Percentiles rank a stretch among this genome's conserved stretches.
Conservation (phyloP, 2,113 vertebrate species). For the Camarhynchus parvulus region DNA sequence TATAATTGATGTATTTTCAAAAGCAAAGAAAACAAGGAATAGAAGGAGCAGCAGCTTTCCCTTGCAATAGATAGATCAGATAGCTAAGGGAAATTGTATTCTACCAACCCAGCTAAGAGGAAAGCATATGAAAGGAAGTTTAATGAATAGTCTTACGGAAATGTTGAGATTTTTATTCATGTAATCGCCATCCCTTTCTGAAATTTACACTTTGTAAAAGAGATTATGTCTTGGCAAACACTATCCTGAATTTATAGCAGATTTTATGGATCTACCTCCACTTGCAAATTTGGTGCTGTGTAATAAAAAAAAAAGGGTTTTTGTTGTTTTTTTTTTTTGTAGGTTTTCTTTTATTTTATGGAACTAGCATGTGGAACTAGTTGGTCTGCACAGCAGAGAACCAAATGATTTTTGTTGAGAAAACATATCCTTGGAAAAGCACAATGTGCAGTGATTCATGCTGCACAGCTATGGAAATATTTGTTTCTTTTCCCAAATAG, state of each 20-base stretch:
- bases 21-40: background rate
- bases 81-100: background rate
- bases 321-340: background rate
- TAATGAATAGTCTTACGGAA: background rate
- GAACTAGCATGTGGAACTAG: background rate
- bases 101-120: background rate
- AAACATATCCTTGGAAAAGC: background rate
- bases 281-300: background rate
- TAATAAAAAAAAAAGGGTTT: fast-evolving
- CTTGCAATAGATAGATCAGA: background rate
- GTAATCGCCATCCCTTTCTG: background rate
- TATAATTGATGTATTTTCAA: background rate
- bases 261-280: background rate
- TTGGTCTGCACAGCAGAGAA: background rate
- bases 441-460: background rate
- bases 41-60: background rate
- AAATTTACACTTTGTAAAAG: background rate
- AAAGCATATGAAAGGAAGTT: background rate
- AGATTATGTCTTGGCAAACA: background rate
- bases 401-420: background rate
- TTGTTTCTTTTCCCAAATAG: background rate
- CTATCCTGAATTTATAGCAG: background rate
- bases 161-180: background rate
- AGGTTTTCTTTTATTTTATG: background rate
- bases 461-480: background rate